Base-by-base conservation (phyloP, 1,140 invertebrate species). In the Drosophila parabipectinata region DNA sequence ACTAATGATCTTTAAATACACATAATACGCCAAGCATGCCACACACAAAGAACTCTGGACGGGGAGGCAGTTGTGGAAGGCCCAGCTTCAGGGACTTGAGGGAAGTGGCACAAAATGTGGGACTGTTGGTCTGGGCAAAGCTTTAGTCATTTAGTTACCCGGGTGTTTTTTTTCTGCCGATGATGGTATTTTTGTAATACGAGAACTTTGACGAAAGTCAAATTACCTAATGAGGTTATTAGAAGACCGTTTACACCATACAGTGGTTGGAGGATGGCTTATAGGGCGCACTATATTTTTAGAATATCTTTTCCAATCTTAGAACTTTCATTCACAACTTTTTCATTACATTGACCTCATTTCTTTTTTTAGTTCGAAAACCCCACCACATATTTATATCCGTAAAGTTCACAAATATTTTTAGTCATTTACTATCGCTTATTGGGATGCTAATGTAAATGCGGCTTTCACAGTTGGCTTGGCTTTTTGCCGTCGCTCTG, bases 1-100 rank as follows among this genome's bases (percentile, higher is more conserved):
- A 81, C 81, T 84, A 84, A 84, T 84, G 81, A 84, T 84, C 82
- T 81, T 84, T 84, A 87, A 81, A 87, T 84, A 84, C 77, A 77
- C 77, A 85, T 80, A 74, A 74, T 80, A 51, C 51, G 60, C 74
- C 68, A n/a, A 56, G 45, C 76, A 61, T 55, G 53, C 51, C 39
- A 59, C 54, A 61, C 55, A 57, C 44, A 47, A 52, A 61, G 34
- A 51, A 32, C 10, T 56, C 28, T 48, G 66, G 51, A 14, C 18
- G 50, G 18, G 41, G 41, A 10, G 3, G 34, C 12, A 0, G 34
- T 37, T 37, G 34, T 10, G 34, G 34, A 12, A 37, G 34, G 34
- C 34, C 14, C 18, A 21, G 21, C 21, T 21, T 3, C 21, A 10
- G n/a, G 45, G 30, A 53, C 39, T 57, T n/a, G 21, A 32, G 55